Evolutionary conservation across 2,888 invertebrate species (phyloP).

Genomic region (Scaptomyza parva): DNA sequence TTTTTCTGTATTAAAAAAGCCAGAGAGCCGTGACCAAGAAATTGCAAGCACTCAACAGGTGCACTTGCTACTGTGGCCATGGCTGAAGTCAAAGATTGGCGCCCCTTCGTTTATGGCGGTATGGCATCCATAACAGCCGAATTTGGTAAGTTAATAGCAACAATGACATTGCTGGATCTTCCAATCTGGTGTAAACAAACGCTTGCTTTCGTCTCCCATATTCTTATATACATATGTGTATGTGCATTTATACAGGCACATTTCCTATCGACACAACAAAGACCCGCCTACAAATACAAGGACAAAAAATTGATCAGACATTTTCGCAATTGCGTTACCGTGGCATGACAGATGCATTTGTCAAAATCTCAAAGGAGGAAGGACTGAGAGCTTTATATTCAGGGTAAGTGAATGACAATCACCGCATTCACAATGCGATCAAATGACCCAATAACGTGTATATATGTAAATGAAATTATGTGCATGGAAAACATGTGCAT

Average conservation of each 20-base stretch:
- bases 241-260: constrained; percentile 88
- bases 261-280: constrained; percentile 99
- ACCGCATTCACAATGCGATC: neutral
- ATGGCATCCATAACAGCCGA: constrained; percentile 96
- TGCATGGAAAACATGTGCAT: neutral
- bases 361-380: constrained; percentile 94
- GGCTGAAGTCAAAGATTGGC: constrained; percentile 88
- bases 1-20: constrained; percentile 20
- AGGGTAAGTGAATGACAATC: constrained; percentile 87
- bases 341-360: constrained; percentile 96
- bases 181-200: constrained; percentile 64
- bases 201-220: constrained; percentile 24
- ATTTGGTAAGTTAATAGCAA: constrained; percentile 88
- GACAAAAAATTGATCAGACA: constrained; percentile 92
- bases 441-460: constrained; percentile 45
- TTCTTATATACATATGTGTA: neutral
- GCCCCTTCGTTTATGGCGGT: constrained; percentile 97
- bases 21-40: constrained; percentile 5
- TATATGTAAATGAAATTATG: neutral
- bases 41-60: constrained; percentile 50
- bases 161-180: constrained; percentile 25
- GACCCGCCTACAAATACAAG: constrained; percentile 97
- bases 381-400: constrained; percentile 94
- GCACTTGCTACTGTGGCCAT: constrained; percentile 42
- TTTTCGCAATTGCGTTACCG: constrained; percentile 92